Percentiles rank a stretch among this genome's conserved stretches.
These are phyloP conservation scores for Xestia c-nigrum DNA, from an alignment of 2,888 invertebrate genomes.

Conservation along the genomic window DNA sequence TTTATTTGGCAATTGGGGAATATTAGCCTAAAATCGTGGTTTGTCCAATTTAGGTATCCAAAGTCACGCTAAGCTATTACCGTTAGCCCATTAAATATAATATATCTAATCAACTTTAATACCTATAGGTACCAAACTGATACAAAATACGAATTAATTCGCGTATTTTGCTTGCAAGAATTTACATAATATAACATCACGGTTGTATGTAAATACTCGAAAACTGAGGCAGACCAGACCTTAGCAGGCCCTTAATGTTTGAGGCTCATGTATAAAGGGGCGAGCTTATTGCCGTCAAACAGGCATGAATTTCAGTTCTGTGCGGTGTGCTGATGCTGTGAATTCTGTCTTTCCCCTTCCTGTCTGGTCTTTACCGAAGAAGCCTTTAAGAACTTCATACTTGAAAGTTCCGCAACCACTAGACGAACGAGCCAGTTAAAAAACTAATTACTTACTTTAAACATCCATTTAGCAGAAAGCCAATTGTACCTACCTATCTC, in stretches of 20 bases:
- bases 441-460: neutral
- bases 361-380: no score
- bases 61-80: conserved; percentile 45
- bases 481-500: neutral
- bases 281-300: neutral
- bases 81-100: neutral
- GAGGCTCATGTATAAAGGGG: neutral
- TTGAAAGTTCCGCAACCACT: neutral
- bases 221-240: neutral
- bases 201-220: neutral
- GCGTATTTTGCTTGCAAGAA: neutral
- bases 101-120: neutral
- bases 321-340: neutral
- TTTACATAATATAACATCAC: neutral
- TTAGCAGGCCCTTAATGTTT: neutral
- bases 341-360: no score
- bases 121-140: neutral
- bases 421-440: neutral
- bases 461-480: neutral
- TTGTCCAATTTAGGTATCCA: conserved; percentile 14
- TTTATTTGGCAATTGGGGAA: conserved; percentile 19
- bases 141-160: neutral
- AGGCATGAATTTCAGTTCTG: neutral
- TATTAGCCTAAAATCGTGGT: neutral
- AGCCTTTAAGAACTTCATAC: no score